phyloP scores from a whole-genome alignment of 2,888 invertebrate genomes.

The Eugnorisma glareosa region DNA sequence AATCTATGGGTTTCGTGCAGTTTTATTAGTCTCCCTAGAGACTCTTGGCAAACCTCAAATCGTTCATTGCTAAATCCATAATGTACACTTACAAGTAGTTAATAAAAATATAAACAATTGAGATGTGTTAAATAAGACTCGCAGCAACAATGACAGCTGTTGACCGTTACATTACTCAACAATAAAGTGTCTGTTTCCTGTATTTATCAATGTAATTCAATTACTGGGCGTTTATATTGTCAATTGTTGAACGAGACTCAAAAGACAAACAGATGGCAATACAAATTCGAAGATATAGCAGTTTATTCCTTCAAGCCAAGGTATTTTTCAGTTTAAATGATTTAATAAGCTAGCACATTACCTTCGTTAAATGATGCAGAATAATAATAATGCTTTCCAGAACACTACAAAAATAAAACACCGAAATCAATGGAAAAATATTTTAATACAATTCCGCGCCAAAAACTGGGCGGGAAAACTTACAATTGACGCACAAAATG shows the following conservation, averaged over 20 bases:
- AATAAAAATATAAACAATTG: no score
- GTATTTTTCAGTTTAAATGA: not conserved
- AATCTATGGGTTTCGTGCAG: not conserved
- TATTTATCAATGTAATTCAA: slow-evolving; percentile 40
- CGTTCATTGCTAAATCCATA: no score
- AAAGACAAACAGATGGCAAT: not conserved
- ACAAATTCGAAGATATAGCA: no score
- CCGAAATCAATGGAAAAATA: slow-evolving; percentile 66
- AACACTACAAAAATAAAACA: slow-evolving; percentile 43
- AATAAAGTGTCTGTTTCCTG: slow-evolving; percentile 43
- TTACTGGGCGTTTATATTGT: slow-evolving; percentile 7
- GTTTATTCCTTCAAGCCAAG: not conserved
- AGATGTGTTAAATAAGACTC: no score
- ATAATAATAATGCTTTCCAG: not conserved
- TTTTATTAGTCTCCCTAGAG: not conserved
- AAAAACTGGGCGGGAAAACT: slow-evolving; percentile 54
- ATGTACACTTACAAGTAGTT: no score
- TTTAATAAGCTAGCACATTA: not conserved
- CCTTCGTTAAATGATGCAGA: no score
- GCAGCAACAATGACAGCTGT: not conserved
- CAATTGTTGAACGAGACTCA: not conserved
- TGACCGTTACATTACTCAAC: slow-evolving; percentile 10
- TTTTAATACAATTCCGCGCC: slow-evolving; percentile 76
- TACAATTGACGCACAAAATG: slow-evolving; percentile 64
- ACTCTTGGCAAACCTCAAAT: no score